Evolutionary conservation across 1,140 invertebrate species (phyloP), one percentile per base, ranked within the genome.

Genomic region (Latrodectus geometricus): DNA sequence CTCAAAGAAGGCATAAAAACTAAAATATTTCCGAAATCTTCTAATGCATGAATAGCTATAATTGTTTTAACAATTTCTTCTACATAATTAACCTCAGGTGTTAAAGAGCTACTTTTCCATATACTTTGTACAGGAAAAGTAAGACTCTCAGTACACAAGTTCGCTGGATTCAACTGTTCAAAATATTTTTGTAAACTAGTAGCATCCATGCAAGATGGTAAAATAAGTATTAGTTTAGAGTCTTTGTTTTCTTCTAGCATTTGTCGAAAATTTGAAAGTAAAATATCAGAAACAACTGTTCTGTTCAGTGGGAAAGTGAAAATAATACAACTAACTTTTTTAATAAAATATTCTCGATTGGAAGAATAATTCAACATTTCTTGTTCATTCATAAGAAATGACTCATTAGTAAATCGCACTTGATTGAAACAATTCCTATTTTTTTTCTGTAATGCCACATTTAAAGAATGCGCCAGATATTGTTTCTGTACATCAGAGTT

Each of bases 21-120:
- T 11, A 86, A 17, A n/a, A 86, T 73, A 49, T 86, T 74, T 49
- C 83, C 83, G 14, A 12, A 14, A n/a, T 72, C 54, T 48, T 86
- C 20, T 49, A 78, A 48, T 20, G 35, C 9, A 56, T 77, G 83
- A 11, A 86, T 86, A 21, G 66, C 21, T 15, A 73, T 14, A 8
- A 61, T 65, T 23, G 83, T 86, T 4, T 70, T 15, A 54, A 65
- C 75, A 78, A 72, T 48, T 20, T 86, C 12, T 12, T 9, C 15
- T 9, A 70, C 8, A 78, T 78, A 78, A 72, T 86, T 21, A 17
- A 78, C 54, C 0, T 20, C n/a, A 54, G 82, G 73, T 69, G 48
- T 56, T 9, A 65, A 61, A 17, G 66, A 7, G 20, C 14, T 35
- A 0, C 70, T 78, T 78, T 78, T 86, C 83, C 83, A 86, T 14